Conservation (phyloP, 2,113 vertebrate genomes). For the Aepyceros melampus region DNA sequence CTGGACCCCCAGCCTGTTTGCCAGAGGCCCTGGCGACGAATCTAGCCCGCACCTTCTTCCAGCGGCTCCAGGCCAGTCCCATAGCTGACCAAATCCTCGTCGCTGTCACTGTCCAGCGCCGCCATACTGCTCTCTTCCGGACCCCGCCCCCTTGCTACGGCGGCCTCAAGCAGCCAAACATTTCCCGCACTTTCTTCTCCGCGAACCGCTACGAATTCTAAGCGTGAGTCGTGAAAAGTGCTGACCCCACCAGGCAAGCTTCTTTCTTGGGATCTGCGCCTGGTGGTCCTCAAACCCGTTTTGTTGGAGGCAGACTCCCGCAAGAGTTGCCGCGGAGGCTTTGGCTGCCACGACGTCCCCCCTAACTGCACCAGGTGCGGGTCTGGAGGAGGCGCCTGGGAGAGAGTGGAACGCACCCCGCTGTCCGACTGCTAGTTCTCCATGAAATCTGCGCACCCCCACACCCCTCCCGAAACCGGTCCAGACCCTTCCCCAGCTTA, state of each 20-base stretch:
- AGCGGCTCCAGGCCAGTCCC: conserved; percentile 86
- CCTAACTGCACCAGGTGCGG: not conserved
- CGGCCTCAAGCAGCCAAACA: not conserved
- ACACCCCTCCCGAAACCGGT: not conserved
- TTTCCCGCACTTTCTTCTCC: not conserved
- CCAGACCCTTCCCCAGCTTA: too few species aligned
- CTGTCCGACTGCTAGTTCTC: too few species aligned
- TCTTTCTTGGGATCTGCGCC: fast-evolving
- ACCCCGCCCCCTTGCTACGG: conserved; percentile 54
- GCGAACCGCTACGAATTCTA: fast-evolving
- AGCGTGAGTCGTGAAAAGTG: fast-evolving
- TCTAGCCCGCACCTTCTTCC: conserved; percentile 85
- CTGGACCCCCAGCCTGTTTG: not conserved
- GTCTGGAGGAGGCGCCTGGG: not conserved
- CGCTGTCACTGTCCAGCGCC: conserved; percentile 79
- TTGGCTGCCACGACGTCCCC: not conserved
- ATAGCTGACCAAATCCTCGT: conserved; percentile 85
- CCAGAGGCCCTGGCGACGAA: not conserved
- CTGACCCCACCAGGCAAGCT: fast-evolving
- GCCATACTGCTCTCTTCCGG: conserved; percentile 82
- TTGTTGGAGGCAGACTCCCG: not conserved
- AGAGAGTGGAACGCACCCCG: not conserved
- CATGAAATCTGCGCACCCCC: not conserved
- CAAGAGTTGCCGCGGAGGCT: not conserved
- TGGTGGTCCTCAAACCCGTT: fast-evolving